Evolutionary conservation across 2,797 vertebrate species (phyloP).

Genomic region (Microcaecilia unicolor): DNA sequence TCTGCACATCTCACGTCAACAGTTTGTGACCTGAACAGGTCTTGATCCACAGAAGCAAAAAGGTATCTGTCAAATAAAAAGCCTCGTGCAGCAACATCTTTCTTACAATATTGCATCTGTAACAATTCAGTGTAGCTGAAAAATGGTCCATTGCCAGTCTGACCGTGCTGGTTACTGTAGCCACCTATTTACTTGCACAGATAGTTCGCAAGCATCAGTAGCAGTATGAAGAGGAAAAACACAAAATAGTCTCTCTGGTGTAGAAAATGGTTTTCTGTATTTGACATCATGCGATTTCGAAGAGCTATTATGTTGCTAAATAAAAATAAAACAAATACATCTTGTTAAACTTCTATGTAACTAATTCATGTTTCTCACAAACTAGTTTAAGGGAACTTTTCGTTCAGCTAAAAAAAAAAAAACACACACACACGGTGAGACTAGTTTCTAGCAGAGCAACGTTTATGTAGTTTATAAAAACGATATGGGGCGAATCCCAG

Average conservation of each 20-base stretch:
- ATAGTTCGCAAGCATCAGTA: slow-evolving; percentile 87
- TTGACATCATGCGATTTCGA: slow-evolving; percentile 62
- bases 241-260: slow-evolving; percentile 84
- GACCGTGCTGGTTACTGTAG: slow-evolving; percentile 39
- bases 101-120: slow-evolving; percentile 39
- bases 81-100: too few species aligned
- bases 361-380: neutral
- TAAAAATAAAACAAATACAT: slow-evolving; percentile 27
- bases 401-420: neutral
- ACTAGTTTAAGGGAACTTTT: neutral
- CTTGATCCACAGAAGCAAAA: slow-evolving; percentile 27
- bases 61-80: too few species aligned
- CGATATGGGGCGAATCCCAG: too few species aligned
- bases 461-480: too few species aligned
- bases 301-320: slow-evolving; percentile 78
- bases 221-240: slow-evolving; percentile 77
- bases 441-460: too few species aligned
- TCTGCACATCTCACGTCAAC: slow-evolving; percentile 40
- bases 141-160: slow-evolving; percentile 41
- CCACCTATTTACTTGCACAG: slow-evolving; percentile 76
- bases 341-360: slow-evolving; percentile 5
- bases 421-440: neutral
- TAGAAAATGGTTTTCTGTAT: slow-evolving; percentile 68
- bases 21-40: slow-evolving; percentile 28
- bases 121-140: slow-evolving; percentile 38